A percentile compares a stretch with the other conserved stretches of the same genome.
phyloP scores from a whole-genome alignment of 92 coral and sea anemone genomes.

The Porites divaricata region DNA sequence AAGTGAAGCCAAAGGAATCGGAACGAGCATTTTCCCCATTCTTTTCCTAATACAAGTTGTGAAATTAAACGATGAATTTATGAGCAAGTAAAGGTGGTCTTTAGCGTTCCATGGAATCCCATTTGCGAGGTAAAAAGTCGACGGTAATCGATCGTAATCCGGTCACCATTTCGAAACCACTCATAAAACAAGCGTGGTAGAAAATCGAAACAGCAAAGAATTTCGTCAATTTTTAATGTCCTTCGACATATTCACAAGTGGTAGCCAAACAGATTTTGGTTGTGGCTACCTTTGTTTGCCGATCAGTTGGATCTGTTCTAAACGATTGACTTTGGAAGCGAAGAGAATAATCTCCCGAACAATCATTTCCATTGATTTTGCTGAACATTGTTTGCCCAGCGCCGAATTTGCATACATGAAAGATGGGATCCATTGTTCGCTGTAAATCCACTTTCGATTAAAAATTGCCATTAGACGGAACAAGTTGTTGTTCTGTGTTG shows the following conservation, averaged over 20 bases:
- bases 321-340: conserved; percentile 39
- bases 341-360: conserved; percentile 13
- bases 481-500: conserved; percentile 16
- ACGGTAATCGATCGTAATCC: no score
- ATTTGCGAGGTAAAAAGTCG: no score
- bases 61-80: no score
- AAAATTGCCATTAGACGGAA: conserved; percentile 28
- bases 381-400: conserved; percentile 27
- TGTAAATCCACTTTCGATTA: conserved; percentile 45
- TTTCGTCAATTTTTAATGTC: conserved; percentile 39
- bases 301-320: conserved; percentile 19
- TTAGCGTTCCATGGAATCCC: no score
- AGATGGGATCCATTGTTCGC: conserved; percentile 33
- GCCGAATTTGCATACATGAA: conserved; percentile 45
- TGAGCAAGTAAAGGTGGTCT: no score
- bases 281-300: conserved; percentile 15
- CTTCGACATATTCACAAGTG: conserved; percentile 34
- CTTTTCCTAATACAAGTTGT: no score
- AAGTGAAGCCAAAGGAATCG: no score
- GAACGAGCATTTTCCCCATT: no score
- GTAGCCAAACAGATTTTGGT: not conserved
- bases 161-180: no score
- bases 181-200: not conserved
- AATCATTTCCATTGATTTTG: conserved; percentile 18
- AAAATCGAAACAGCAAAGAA: conserved; percentile 11